These are phyloP conservation scores for Furcula furcula DNA, from an alignment of 2,888 invertebrate genomes.

Conservation along the genomic window DNA sequence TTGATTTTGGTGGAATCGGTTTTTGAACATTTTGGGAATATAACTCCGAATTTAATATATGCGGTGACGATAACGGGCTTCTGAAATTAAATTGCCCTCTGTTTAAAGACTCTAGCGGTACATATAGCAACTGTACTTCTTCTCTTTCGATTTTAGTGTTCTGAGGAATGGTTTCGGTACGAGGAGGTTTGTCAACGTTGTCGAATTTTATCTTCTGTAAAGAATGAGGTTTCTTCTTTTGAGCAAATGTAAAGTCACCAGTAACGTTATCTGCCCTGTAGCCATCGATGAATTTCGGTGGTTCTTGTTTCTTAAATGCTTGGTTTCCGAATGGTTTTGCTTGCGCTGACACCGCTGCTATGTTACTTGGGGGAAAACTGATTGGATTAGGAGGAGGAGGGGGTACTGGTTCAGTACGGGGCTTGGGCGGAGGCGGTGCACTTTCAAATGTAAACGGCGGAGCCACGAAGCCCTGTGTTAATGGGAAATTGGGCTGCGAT, in stretches of 20 bases:
- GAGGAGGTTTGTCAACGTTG: conserved; percentile 47
- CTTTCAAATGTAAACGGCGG: conserved; percentile 60
- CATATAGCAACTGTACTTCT: conserved; percentile 90
- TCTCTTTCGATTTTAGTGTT: conserved; percentile 75
- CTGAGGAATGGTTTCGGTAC: conserved; percentile 39
- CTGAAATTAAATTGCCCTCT: conserved; percentile 69
- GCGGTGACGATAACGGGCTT: conserved; percentile 46
- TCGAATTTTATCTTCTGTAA: conserved; percentile 68
- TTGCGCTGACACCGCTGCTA: conserved; percentile 31
- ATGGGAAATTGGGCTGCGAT: conserved; percentile 62
- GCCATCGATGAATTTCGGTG: conserved; percentile 67
- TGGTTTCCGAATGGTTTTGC: conserved; percentile 52
- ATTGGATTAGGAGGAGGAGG: conserved; percentile 45
- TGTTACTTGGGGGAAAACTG: conserved; percentile 39
- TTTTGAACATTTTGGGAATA: conserved; percentile 50
- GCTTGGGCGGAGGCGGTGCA: conserved; percentile 49
- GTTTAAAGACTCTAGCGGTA: conserved; percentile 89
- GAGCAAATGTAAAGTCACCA: conserved; percentile 33
- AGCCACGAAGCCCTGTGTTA: conserved; percentile 65
- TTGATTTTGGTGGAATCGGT: conserved; percentile 44
- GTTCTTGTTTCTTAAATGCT: conserved; percentile 45
- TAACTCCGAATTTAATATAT: conserved; percentile 54
- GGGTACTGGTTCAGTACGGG: conserved; percentile 40
- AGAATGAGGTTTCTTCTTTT: conserved; percentile 58
- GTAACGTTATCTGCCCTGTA: conserved; percentile 63